Evolutionary conservation across 2,797 vertebrate genomes (phyloP).

Genomic region (Meda fulgida): DNA sequence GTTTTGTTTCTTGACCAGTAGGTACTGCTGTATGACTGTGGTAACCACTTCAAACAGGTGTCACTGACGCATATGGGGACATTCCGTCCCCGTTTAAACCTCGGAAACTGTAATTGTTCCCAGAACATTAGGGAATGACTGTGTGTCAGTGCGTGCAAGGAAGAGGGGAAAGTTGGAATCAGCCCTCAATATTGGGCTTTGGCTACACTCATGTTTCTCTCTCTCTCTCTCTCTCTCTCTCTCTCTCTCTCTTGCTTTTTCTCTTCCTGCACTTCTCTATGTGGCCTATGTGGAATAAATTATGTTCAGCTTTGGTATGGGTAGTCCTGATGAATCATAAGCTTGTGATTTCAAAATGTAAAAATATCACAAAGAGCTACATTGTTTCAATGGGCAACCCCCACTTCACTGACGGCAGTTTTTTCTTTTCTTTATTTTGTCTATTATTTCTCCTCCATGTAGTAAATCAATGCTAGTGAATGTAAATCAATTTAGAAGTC

Average conservation of each 20-base stretch:
- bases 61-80: constrained; percentile 43
- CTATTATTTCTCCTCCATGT: constrained; percentile 12
- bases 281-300: constrained; percentile 61
- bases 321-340: constrained; percentile 64
- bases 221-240: constrained; percentile 44
- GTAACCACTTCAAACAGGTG: constrained; percentile 49
- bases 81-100: constrained; percentile 45
- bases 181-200: constrained; percentile 54
- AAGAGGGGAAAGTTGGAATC: constrained; percentile 61
- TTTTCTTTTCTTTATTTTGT: constrained; percentile 33
- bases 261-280: constrained; percentile 44
- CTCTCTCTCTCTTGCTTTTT: constrained; percentile 45
- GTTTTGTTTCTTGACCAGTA: constrained; percentile 5
- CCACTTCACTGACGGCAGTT: constrained; percentile 16
- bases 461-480: constrained; percentile 41
- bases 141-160: constrained; percentile 40
- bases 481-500: constrained; percentile 19
- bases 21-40: constrained; percentile 19
- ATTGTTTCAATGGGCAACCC: constrained; percentile 50
- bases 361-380: constrained; percentile 64
- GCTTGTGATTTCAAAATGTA: constrained; percentile 60
- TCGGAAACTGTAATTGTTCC: constrained; percentile 54
- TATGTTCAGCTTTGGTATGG: constrained; percentile 57
- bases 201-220: constrained; percentile 40
- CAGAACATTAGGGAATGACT: constrained; percentile 47